Percentiles rank a stretch among this genome's conserved stretches.
These are phyloP conservation scores for Hydrolagus affinis DNA, from an alignment of 2,113 vertebrate genomes.

Conservation along the genomic window DNA sequence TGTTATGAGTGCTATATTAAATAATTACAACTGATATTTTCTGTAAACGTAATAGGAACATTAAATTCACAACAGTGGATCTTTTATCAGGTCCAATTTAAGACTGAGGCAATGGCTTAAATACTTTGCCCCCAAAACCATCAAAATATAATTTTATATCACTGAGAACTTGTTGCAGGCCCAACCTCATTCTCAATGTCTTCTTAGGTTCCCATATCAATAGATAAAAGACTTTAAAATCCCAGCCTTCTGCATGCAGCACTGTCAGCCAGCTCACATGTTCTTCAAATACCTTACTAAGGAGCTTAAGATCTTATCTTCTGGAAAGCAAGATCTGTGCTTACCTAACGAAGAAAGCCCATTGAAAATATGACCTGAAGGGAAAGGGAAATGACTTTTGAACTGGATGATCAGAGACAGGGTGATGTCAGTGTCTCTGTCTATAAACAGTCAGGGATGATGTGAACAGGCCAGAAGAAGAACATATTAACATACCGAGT, in stretches of 20 bases:
- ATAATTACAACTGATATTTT: too few species aligned
- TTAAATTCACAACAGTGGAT: not conserved
- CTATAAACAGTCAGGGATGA: not conserved
- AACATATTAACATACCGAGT: not conserved
- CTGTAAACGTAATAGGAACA: not conserved
- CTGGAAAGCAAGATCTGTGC: not conserved
- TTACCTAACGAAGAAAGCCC: not conserved
- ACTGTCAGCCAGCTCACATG: not conserved
- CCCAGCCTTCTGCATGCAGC: not conserved
- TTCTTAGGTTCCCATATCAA: not conserved
- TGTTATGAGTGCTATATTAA: too few species aligned
- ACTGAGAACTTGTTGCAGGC: not conserved
- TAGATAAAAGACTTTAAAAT: not conserved
- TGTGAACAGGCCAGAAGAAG: not conserved
- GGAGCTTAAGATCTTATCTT: not conserved
- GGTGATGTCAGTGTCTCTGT: not conserved
- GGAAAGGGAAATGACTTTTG: not conserved
- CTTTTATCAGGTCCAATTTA: not conserved
- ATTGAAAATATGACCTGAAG: not conserved
- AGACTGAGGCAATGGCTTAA: not conserved
- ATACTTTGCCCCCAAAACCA: not conserved
- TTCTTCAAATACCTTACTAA: not conserved
- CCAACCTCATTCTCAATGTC: not conserved
- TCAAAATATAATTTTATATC: not conserved
- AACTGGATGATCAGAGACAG: not conserved